Conservation (phyloP, 1,140 invertebrate species). For the Ylistrum balloti region DNA sequence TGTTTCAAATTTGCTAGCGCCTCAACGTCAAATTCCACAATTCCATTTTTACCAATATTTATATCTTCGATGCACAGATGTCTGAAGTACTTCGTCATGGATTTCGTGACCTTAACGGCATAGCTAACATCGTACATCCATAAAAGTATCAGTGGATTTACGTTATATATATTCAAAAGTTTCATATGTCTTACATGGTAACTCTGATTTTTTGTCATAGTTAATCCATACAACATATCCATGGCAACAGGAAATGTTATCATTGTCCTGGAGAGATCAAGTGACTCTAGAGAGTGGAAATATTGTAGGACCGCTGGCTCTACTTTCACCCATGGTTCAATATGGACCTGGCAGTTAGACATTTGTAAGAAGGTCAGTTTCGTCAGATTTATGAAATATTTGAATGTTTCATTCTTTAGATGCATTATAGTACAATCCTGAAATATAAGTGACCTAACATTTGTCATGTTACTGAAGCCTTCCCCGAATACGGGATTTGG, state of each 20-base stretch:
- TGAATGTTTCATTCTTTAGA: slow-evolving; percentile 28
- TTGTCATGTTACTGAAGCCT: neutral
- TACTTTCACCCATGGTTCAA: neutral
- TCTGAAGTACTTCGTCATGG: neutral
- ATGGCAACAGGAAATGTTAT: slow-evolving; percentile 38
- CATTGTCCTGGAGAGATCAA: neutral
- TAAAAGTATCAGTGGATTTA: neutral
- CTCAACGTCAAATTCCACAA: neutral
- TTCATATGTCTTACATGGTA: neutral
- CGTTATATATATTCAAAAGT: neutral
- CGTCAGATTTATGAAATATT: neutral
- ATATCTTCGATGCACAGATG: neutral
- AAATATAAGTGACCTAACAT: neutral
- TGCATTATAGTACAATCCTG: neutral
- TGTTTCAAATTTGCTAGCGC: neutral
- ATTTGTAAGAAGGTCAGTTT: neutral
- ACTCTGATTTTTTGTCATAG: neutral
- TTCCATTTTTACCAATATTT: neutral
- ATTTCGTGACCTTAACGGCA: neutral
- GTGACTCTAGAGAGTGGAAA: neutral
- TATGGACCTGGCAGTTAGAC: neutral
- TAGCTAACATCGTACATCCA: neutral
- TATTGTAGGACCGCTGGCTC: neutral
- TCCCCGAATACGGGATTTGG: neutral
- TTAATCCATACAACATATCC: neutral